phyloP scores from a whole-genome alignment of 2,888 invertebrate genomes.

The Helobdella robusta region DNA sequence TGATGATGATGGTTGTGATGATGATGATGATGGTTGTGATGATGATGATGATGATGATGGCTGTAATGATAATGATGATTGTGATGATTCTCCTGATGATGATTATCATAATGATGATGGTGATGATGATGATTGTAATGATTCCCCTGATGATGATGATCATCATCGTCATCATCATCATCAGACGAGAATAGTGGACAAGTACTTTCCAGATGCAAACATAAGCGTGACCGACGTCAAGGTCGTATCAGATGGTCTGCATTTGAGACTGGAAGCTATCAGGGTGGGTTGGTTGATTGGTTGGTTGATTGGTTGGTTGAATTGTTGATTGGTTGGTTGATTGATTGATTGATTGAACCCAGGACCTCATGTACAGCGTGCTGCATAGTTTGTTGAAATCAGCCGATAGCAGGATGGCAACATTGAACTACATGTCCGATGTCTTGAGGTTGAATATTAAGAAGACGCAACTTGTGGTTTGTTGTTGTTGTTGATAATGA shows the following conservation, averaged over 20 bases:
- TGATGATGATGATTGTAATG: background rate
- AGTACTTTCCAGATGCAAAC: background rate
- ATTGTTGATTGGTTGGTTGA: too few species aligned
- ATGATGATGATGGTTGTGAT: background rate
- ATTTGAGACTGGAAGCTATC: background rate
- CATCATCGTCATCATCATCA: background rate
- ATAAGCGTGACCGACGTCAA: background rate
- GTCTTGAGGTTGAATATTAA: background rate
- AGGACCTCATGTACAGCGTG: background rate
- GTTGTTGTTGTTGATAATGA: too few species aligned
- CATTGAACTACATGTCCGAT: background rate
- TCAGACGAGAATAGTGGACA: slow-evolving; percentile 5
- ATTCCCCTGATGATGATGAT: background rate
- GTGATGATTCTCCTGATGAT: too few species aligned
- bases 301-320: too few species aligned
- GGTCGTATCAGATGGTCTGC: background rate
- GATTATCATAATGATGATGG: too few species aligned
- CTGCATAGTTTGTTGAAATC: background rate
- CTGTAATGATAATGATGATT: background rate
- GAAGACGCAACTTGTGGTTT: background rate
- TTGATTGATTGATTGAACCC: too few species aligned
- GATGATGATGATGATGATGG: slow-evolving; percentile 3
- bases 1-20: slow-evolving; percentile 10
- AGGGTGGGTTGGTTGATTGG: too few species aligned
- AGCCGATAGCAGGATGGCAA: background rate